Base-by-base conservation (phyloP, 2,888 invertebrate species). In the Acanthosepion lycidas region DNA sequence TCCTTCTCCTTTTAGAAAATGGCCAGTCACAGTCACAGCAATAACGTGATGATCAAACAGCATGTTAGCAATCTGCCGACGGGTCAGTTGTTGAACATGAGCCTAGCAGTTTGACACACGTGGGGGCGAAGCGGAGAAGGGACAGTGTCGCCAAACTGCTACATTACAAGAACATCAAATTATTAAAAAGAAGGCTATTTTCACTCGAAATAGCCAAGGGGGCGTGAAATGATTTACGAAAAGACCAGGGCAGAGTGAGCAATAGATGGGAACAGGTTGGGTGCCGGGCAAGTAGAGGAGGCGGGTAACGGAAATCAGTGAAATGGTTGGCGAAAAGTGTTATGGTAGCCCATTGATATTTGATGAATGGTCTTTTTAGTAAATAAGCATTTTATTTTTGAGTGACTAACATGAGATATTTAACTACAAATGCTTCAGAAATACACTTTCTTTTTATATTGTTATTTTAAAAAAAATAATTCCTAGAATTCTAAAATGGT, bases 61-160 rank as follows among this genome's bases (percentile, higher is more conserved):
- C 78, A 78, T 78, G 78, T 78, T 78, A 78, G 78, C 78, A 78
- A 78, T 78, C 78, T 78, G 78, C 78, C 78, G 78, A 78, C 78
- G 78, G 78, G 78, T 78, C 78, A 78, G 78, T 78, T 78, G 78
- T 78, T 9, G 78, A 78, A 78, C 78, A 78, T 33, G 78, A 78
- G 78, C 78, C n/a, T 15, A 78, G 78, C 78, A 78, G 23, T 59
- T 59, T 59, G 23, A 59, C 23, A 59, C 59, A 59, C 23, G 59
- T 20, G 23, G 59, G 59, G 59, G 59, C 20, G 23, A 59, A 59
- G 23, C 59, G 6, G 20, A 23, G 23, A 23, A 6, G 59, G 23
- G 78, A 12, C 18, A 78, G n/a, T 78, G 78, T 78, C 78, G 33
- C 78, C n/a, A n/a, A 42, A 78, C 78, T 78, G 78, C 78, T 78